Evolutionary conservation across 2,113 vertebrate genomes (phyloP), one percentile per base, ranked within the genome.

Genomic region (Malaclemys terrapin): DNA sequence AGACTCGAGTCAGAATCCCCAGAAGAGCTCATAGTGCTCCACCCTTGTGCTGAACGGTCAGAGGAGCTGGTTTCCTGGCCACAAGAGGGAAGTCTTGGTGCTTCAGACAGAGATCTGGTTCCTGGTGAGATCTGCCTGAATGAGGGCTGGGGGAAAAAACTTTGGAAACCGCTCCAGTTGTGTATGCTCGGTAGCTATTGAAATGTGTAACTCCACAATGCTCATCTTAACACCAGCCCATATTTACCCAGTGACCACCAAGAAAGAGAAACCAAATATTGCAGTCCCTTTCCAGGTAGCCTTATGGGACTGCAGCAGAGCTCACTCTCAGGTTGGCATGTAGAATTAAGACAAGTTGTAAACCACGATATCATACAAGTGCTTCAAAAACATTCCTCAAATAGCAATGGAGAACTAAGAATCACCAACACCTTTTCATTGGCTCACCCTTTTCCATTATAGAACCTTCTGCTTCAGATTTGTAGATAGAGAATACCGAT

Each of bases 1-100:
- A 94, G 85, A 85, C 38, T 42, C 95, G 95, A 65, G 31, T 98
- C 84, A 83, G 16, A 50, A 45, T 95, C 35, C 82, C 95, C 9
- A 62, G 87, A 49, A 50, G 88, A 45, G 49, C 65, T 25, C 89
- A 84, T 10, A 96, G 85, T 3, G 91, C 75, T 59, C 97, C 80
- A 17, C 87, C 83, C 12, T 24, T 92, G 17, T 91, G 96, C 78
- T 54, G 56, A 94, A 87, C 1, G 4, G 82, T 31, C 81, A 69
- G 54, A 81, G 54, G 82, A 86, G 31, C 31, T 38, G 17, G 5
- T 47, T 93, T 92, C 90, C 87, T 76, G 65, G 69, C n/a, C 62
- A 25, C 49, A 35, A 1, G 80, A 89, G 17, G 29, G 50, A 38
- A 38, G 54, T 5, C 50, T 42, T 84, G 35, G 12, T 50, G 50